Percentiles rank a stretch among this genome's conserved stretches.
Conservation (phyloP, 1,140 invertebrate genomes). For the Lethrus apterus region DNA sequence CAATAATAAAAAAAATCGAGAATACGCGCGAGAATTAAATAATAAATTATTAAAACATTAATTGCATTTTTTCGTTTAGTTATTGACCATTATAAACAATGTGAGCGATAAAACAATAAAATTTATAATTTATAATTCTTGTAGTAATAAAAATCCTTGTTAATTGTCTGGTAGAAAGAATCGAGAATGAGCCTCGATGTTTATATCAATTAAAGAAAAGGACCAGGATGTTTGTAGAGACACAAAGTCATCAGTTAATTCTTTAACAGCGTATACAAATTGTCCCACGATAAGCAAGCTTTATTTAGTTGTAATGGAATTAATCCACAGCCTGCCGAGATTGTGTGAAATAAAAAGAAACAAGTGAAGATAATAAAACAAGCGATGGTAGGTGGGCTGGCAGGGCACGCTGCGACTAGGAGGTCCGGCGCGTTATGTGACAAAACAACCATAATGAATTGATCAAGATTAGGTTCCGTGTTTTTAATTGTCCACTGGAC, state of each 20-base stretch:
- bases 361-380: constrained; percentile 35
- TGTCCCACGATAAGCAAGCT: constrained; percentile 12
- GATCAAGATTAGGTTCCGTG: constrained; percentile 38
- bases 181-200: constrained; percentile 9
- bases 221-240: background rate
- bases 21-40: too few relatives aligned
- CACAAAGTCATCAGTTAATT: constrained; percentile 4
- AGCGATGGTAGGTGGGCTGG: constrained; percentile 34
- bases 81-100: constrained; percentile 8
- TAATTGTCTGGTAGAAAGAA: constrained; percentile 7
- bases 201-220: constrained; percentile 12
- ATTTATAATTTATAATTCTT: constrained; percentile 9
- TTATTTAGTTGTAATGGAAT: constrained; percentile 21
- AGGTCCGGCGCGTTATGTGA: constrained; percentile 40
- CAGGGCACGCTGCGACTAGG: constrained; percentile 30
- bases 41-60: too few relatives aligned
- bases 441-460: constrained; percentile 40
- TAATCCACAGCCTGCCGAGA: constrained; percentile 22
- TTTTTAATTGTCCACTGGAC: constrained; percentile 39
- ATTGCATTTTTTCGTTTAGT: constrained; percentile 11
- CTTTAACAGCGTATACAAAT: constrained; percentile 14
- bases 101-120: constrained; percentile 11
- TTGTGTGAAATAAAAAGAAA: constrained; percentile 31
- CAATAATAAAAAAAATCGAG: too few relatives aligned
- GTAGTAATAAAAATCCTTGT: constrained; percentile 9